These are phyloP conservation scores for Oenanthe oenanthe DNA, from an alignment of 2,113 vertebrate species.

Conservation along the genomic window DNA sequence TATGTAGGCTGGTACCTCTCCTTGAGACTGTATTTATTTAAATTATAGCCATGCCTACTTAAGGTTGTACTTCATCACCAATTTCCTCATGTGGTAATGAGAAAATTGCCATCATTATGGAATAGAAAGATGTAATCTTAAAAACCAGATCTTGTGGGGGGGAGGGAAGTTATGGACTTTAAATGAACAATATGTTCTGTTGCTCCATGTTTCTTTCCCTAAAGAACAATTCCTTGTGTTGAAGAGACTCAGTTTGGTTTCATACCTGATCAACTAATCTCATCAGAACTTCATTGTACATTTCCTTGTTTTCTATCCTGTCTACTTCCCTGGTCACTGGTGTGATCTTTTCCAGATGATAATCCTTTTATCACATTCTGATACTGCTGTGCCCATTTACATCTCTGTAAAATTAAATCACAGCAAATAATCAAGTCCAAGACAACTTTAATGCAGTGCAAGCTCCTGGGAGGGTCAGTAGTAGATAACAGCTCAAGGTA, in stretches of 20 bases:
- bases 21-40: not conserved
- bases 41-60: not conserved
- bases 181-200: not conserved
- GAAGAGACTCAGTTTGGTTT: not conserved
- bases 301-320: not conserved
- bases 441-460: not conserved
- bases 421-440: not conserved
- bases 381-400: not conserved
- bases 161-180: not conserved
- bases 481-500: not conserved
- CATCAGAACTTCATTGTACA: not conserved
- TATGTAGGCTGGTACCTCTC: not conserved
- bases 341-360: not conserved
- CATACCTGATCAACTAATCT: not conserved
- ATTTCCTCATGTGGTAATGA: not conserved
- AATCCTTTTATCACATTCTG: not conserved
- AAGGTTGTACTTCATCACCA: not conserved
- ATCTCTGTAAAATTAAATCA: not conserved
- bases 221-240: not conserved
- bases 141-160: not conserved
- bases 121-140: not conserved
- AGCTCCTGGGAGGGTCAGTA: not conserved
- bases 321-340: not conserved
- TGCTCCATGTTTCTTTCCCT: not conserved
- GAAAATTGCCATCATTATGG: not conserved